Evolutionary conservation across 2,797 vertebrate species (phyloP).

Genomic region (Dendrocincla fuliginosa): DNA sequence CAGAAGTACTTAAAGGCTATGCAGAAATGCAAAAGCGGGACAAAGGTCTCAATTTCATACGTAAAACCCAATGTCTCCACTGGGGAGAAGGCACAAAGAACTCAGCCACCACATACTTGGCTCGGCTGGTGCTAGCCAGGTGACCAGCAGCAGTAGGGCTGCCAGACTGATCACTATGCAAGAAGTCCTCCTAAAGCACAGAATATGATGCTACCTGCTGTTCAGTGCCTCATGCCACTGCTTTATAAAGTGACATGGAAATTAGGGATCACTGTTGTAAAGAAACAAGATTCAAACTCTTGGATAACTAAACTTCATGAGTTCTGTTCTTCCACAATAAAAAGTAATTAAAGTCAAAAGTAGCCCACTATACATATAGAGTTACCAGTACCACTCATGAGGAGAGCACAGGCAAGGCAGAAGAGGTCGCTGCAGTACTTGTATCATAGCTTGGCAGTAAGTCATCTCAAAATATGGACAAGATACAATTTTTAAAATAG

Average conservation of each 20-base stretch:
- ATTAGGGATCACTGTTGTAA: neutral
- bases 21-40: slow-evolving; percentile 1
- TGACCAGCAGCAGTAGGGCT: neutral
- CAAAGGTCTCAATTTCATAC: neutral
- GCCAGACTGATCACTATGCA: neutral
- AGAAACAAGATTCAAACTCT: neutral
- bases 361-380: neutral
- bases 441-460: neutral
- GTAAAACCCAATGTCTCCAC: neutral
- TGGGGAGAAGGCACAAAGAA: neutral
- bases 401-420: neutral
- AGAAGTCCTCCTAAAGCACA: neutral
- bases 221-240: neutral
- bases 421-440: neutral
- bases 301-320: neutral
- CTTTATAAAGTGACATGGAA: neutral
- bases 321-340: neutral
- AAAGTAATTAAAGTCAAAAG: neutral
- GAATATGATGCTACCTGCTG: neutral
- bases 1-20: neutral
- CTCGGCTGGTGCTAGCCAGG: neutral
- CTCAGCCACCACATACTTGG: rapidly evolving
- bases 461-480: neutral
- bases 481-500: neutral
- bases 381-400: neutral